Conservation (phyloP, 2,797 vertebrate species). For the Macroramphosus scolopax region DNA sequence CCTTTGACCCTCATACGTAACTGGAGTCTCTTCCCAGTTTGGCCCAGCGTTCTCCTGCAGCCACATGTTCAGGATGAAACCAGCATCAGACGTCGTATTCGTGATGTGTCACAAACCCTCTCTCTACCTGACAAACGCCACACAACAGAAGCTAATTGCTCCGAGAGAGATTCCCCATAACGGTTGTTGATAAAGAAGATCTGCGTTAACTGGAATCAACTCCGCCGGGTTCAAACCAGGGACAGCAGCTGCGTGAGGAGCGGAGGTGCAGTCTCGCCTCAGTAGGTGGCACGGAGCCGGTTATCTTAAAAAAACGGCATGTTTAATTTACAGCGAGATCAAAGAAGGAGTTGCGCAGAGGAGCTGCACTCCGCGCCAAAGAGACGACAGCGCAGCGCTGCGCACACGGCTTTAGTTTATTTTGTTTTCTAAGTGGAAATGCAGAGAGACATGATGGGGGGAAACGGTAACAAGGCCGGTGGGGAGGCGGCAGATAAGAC, state of each 20-base stretch:
- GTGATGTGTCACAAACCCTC: constrained; percentile 4
- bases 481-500: too few relatives aligned
- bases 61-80: background rate
- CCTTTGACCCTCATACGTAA: constrained; percentile 18
- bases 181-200: constrained; percentile 9
- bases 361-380: constrained; percentile 15
- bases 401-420: constrained; percentile 15
- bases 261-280: constrained; percentile 31
- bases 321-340: constrained; percentile 65
- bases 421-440: constrained; percentile 40
- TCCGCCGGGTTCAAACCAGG: constrained; percentile 43
- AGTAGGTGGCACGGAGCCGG: constrained; percentile 47
- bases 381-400: background rate
- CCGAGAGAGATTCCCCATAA: constrained; percentile 11
- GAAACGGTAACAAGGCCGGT: background rate
- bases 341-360: constrained; percentile 40
- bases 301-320: constrained; percentile 56
- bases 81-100: background rate
- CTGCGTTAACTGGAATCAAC: constrained; percentile 28
- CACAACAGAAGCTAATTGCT: constrained; percentile 38
- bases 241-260: constrained; percentile 28
- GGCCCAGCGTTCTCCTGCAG: constrained; percentile 5
- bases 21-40: constrained; percentile 13
- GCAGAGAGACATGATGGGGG: too few relatives aligned
- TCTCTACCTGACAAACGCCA: constrained; percentile 15